Evolutionary conservation across 2,888 invertebrate species (phyloP), one percentile per base, ranked within the genome.

Genomic region (Cecidostiba fungosa): DNA sequence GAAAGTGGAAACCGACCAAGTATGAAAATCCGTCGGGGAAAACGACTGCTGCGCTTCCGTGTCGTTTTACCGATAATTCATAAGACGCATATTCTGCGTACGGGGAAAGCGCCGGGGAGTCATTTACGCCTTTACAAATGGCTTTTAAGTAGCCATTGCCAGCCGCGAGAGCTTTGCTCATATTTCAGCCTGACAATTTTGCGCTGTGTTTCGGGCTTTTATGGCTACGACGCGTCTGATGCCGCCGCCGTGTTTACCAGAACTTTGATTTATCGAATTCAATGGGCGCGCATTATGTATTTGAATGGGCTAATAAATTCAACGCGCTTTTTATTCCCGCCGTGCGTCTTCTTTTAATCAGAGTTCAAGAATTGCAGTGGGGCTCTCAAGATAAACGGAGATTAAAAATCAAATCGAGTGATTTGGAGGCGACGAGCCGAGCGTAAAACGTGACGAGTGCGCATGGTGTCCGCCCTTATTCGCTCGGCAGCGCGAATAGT

Each of bases 381-480:
- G 36, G 62, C 32, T 16, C 32, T 16, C 23, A 32, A 54, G 78
- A 73, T 77, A 23, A 85, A 76, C 29, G 70, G 23, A 73, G 81
- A 85, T 82, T 85, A 82, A 82, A 73, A 85, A 81, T 77, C 50
- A 77, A 85, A 85, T 82, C 59, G 78, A 77, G 72, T 62, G 66
- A 85, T 85, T 77, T 39, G 47, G 59, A 77, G 74, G 77, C 85
- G 54, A 26, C 36, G 47, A 54, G 2, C 39, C 36, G 26, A 62
- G 70, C 50, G 77, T 82, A 66, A 66, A 76, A 76, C 19, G 77
- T 69, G 77, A 82, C 69, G 70, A 82, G 77, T 73, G 39, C 14
- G n/a, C n/a, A n/a, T n/a, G n/a, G n/a, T n/a, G n/a, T n/a, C n/a
- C n/a, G n/a, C n/a, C n/a, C n/a, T n/a, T n/a, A n/a, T n/a, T n/a